phyloP scores from a whole-genome alignment of 2,797 vertebrate genomes.

The Oreortyx pictus region DNA sequence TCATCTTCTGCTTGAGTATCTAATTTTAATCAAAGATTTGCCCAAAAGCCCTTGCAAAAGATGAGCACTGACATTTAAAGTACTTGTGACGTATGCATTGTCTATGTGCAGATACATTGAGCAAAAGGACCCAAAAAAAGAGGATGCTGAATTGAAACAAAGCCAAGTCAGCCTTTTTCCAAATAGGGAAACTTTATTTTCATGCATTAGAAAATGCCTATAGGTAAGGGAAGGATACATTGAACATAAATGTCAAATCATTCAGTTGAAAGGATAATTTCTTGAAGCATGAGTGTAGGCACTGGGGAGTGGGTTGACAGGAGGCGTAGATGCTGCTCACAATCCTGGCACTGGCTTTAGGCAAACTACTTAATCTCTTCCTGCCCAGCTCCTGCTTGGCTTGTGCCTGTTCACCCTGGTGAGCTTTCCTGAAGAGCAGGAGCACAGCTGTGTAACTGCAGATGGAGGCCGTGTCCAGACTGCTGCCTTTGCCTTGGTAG shows the following conservation, averaged over 20 bases:
- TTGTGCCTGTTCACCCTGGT: neutral
- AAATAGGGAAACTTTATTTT: neutral
- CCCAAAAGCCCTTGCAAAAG: neutral
- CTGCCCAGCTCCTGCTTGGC: neutral
- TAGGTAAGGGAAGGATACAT: neutral
- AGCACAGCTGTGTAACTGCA: neutral
- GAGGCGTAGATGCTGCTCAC: fast-evolving
- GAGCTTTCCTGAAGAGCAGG: neutral
- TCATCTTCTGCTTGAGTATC: conserved; percentile 65
- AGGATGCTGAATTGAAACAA: neutral
- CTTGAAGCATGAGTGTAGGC: neutral
- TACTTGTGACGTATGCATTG: neutral
- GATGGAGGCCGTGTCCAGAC: neutral
- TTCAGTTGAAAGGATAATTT: neutral
- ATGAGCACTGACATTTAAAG: conserved; percentile 48
- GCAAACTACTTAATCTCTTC: neutral
- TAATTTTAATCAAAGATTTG: conserved; percentile 37
- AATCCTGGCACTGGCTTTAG: neutral
- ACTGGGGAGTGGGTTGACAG: neutral
- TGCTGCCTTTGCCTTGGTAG: neutral
- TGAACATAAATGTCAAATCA: conserved; percentile 38
- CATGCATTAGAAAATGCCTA: conserved; percentile 13
- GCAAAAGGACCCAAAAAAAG: neutral
- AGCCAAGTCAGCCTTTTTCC: neutral
- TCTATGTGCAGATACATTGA: neutral